Percentiles rank a stretch among this genome's conserved stretches.
Conservation (phyloP, 2,113 vertebrate species). For the Seriola dumerili region DNA sequence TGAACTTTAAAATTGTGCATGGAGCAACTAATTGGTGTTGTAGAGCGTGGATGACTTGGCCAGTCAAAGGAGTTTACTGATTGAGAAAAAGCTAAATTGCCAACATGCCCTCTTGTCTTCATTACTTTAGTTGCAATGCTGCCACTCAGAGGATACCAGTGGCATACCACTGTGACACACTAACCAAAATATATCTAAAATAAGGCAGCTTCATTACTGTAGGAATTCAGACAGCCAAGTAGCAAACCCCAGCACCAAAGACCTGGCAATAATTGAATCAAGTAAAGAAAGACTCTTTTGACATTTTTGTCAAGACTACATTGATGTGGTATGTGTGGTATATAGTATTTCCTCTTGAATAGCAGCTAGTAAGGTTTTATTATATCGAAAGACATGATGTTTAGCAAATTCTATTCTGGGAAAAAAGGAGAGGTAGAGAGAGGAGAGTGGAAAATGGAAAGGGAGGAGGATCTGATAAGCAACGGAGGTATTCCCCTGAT, state of each 20-base stretch:
- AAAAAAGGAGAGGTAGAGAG: slow-evolving; percentile 30
- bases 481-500: slow-evolving; percentile 64
- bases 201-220: neutral
- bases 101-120: slow-evolving; percentile 14
- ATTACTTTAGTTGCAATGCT: slow-evolving; percentile 35
- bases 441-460: slow-evolving; percentile 24
- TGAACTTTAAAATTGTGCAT: neutral
- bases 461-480: slow-evolving; percentile 72
- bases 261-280: neutral
- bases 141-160: slow-evolving; percentile 25
- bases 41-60: neutral
- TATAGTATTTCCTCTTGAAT: slow-evolving; percentile 12
- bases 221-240: neutral
- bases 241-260: neutral
- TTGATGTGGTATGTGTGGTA: neutral
- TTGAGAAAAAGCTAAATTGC: neutral
- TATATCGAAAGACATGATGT: slow-evolving; percentile 5
- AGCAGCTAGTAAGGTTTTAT: slow-evolving; percentile 1
- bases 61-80: neutral
- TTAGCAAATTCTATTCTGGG: slow-evolving; percentile 13
- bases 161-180: slow-evolving; percentile 2
- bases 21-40: slow-evolving; percentile 1
- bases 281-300: neutral
- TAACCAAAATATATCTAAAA: neutral
- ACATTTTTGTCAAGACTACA: neutral